phyloP scores from a whole-genome alignment of 2,888 invertebrate genomes.

The Nomada ferruginata region DNA sequence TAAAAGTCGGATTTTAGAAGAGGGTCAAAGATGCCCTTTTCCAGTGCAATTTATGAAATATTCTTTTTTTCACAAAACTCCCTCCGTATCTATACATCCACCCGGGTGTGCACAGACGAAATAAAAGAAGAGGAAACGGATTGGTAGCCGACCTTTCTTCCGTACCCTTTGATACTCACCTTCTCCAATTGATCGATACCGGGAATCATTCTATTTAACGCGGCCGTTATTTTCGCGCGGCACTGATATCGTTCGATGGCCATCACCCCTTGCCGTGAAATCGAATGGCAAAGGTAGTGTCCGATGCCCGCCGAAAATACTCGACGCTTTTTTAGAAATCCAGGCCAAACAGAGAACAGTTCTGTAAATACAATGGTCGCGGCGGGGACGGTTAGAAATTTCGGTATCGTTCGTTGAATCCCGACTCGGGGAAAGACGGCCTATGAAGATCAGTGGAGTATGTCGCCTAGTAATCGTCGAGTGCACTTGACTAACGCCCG shows the following conservation, averaged over 20 bases:
- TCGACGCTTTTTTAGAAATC: conserved; percentile 49
- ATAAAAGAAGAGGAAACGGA: not conserved
- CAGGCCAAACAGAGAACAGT: conserved; percentile 43
- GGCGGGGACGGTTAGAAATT: not conserved
- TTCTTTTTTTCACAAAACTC: conserved; percentile 4
- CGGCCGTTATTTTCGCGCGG: conserved; percentile 21
- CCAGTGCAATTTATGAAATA: conserved; percentile 25
- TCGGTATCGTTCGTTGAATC: conserved; percentile 2
- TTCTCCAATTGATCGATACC: conserved; percentile 32
- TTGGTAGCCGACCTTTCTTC: not conserved
- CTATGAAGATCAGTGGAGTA: conserved; percentile 33
- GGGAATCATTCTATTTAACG: conserved; percentile 31
- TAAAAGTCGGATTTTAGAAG: not conserved
- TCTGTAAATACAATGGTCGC: not conserved
- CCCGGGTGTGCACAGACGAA: not conserved
- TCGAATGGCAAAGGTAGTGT: conserved; percentile 2
- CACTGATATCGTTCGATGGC: conserved; percentile 22
- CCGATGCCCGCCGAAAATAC: conserved; percentile 21
- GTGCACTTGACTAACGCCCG: conserved; percentile 44
- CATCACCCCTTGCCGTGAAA: not conserved
- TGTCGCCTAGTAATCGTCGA: conserved; percentile 39
- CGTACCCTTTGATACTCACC: conserved; percentile 7
- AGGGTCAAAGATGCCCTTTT: conserved; percentile 9
- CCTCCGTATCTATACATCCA: not conserved
- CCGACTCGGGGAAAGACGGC: conserved; percentile 13